Percentiles rank a stretch among this genome's conserved stretches.
These are phyloP conservation scores for Brachionus rubens DNA, from an alignment of 1,140 invertebrate species.

Conservation along the genomic window DNA sequence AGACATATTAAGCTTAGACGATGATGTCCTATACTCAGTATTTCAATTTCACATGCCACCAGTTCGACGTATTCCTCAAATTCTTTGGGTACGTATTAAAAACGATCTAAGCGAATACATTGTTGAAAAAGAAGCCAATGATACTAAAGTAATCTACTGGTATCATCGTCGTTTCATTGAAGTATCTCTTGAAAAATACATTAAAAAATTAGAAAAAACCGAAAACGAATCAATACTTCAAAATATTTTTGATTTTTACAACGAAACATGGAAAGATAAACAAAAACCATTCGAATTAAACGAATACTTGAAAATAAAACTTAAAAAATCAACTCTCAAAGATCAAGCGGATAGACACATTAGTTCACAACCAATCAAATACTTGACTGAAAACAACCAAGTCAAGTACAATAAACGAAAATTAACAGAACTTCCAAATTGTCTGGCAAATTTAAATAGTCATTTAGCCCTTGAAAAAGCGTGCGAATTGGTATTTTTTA, in stretches of 20 bases:
- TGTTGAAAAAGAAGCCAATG: slow-evolving; percentile 65
- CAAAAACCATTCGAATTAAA: slow-evolving; percentile 35
- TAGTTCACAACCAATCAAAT: slow-evolving; percentile 20
- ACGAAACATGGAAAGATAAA: slow-evolving; percentile 37
- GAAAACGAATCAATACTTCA: slow-evolving; percentile 20
- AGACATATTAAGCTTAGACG: slow-evolving; percentile 56
- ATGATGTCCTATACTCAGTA: slow-evolving; percentile 54
- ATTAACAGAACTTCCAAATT: slow-evolving; percentile 36
- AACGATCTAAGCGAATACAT: slow-evolving; percentile 68
- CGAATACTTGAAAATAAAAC: slow-evolving; percentile 22
- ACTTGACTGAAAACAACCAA: neutral
- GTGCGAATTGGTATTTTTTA: slow-evolving; percentile 8
- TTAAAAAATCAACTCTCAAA: neutral
- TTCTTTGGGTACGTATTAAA: slow-evolving; percentile 69
- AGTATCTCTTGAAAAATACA: slow-evolving; percentile 3
- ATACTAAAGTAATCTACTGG: slow-evolving; percentile 48
- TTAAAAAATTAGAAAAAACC: neutral
- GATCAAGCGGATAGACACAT: neutral
- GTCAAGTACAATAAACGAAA: slow-evolving; percentile 42
- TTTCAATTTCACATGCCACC: slow-evolving; percentile 48
- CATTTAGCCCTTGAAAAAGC: slow-evolving; percentile 14
- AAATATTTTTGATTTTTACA: slow-evolving; percentile 45
- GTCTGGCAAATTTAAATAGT: slow-evolving; percentile 4
- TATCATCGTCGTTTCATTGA: slow-evolving; percentile 47
- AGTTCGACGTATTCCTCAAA: slow-evolving; percentile 51